Base-by-base conservation (phyloP, 1,140 invertebrate genomes). In the Agraylea sexmaculata region DNA sequence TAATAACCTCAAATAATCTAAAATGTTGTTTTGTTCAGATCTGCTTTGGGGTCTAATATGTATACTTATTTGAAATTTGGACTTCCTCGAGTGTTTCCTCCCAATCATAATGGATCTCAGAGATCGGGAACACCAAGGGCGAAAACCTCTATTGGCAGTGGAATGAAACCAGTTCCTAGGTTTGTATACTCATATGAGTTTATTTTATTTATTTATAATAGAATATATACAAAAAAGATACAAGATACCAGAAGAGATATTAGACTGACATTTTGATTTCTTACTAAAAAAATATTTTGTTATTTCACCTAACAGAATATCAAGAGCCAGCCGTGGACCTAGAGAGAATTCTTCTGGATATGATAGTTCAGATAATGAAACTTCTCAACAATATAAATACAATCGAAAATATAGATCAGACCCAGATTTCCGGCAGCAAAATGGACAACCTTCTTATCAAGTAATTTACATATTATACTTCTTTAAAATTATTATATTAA, bases 21-120 rank as follows among this genome's bases (percentile, higher is more conserved):
- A 13, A 39, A 31, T 27, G 42, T 37, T 47, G 10, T 17, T 7
- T 41, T 4, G 50, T 52, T 28, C 49, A 82, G 78, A 59, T 80
- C 81, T 23, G 81, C 86, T 1, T 62, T 90, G 25, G 84, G 85
- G 12, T 80, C 81, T 7, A 91, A 91, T 54, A 90, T 91, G 66
- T 89, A 87, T 59, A 89, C 87, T 2, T 92, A 92, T 63, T 68
- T 93, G 17, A 90, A 92, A 59, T 93, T 93, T 52, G 90, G 90
- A 2, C 62, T 93, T 30, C 90, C 90, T 0, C 70, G 90, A 22
- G 89, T 92, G 0, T 78, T 91, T 55, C 87, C 88, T 15, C 87
- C 86, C 1, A 77, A 77, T 41, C 73, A 75, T 31, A 71, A 69
- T 51, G 71, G 74, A 10, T 74, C 75, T 6, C 68, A 72, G 50